Conservation (phyloP, 1,140 invertebrate species). For the Drosophila pallidifrons region DNA sequence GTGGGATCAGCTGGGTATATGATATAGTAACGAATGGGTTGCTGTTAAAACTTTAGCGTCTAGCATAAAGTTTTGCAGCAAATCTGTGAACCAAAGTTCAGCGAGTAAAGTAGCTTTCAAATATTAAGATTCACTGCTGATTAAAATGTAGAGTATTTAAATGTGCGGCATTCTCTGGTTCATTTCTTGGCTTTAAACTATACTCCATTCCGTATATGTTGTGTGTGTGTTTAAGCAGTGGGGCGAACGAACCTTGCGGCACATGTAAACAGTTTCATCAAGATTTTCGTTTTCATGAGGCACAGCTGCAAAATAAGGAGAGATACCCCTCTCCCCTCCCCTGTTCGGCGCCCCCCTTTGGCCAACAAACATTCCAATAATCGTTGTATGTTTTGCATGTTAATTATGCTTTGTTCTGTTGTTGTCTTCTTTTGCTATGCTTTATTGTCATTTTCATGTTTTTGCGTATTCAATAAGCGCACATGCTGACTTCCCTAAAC, state of each 20-base stretch:
- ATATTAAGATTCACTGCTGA: neutral
- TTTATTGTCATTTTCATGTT: constrained; percentile 75
- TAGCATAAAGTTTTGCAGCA: neutral
- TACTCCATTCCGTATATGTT: neutral
- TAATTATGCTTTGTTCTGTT: constrained; percentile 62
- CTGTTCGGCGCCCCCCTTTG: neutral
- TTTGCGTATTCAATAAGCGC: constrained; percentile 79
- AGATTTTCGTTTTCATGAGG: constrained; percentile 38
- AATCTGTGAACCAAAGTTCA: neutral
- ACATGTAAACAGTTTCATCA: constrained; percentile 40
- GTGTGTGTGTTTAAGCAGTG: constrained; percentile 21
- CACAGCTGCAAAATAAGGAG: neutral
- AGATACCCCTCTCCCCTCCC: neutral
- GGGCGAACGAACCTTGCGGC: constrained; percentile 17
- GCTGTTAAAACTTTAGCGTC: constrained; percentile 9
- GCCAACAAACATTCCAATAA: constrained; percentile 70
- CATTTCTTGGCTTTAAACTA: constrained; percentile 20
- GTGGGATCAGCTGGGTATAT: constrained; percentile 9
- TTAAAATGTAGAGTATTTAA: constrained; percentile 3
- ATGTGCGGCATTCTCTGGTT: neutral
- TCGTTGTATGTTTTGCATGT: constrained; percentile 77
- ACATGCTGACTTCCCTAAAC: constrained; percentile 20
- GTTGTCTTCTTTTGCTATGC: constrained; percentile 43
- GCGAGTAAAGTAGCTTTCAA: neutral
- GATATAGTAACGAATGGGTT: constrained; percentile 4